Base-by-base conservation (phyloP, 2,888 invertebrate species). In the Ormyrus labotus region DNA sequence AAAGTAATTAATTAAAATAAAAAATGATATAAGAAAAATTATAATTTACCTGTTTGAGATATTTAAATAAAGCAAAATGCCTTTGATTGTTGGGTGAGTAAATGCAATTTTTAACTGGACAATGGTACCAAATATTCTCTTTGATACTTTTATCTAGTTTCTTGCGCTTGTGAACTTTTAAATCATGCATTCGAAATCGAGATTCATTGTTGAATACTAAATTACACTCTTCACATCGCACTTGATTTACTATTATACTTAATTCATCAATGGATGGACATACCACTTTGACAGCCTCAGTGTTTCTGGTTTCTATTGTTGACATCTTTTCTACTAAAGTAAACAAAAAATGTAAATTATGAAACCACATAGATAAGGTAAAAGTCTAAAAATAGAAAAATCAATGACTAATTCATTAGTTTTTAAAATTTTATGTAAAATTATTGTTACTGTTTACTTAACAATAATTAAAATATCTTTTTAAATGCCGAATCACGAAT, bases 41-140 rank as follows among this genome's bases (percentile, higher is more conserved):
- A 58, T 11, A 50, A 65, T 60, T 78, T 81, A 91, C 91, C 88
- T 91, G 91, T 78, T 91, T 91, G 7, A 91, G 83, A 70, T 91
- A 91, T 72, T 91, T 91, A 86, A 90, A 88, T 47, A 86, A 87
- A 1, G 85, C 87, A 81, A 91, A 91, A 80, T 87, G 85, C 61
- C 90, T 86, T 61, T 87, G 82, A 0, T 88, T 88, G 51, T 85
- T 84, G 2, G 83, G 80, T 1, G 89, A 86, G 78, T 91, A 91
- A 72, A 90, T 83, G 64, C 91, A 91, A 19, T 86, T 85, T 13
- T 86, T 82, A 48, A 88, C 86, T 1, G 91, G 91, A 80, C 91
- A 91, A 61, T 90, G 90, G 79, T 90, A 91, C 8, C 84, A 86
- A 55, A 88, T 81, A 76, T 87, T 88, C 73, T 88, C 87, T 69